These are phyloP conservation scores for Hycleus phaleratus DNA, from an alignment of 1,140 invertebrate genomes.

Conservation along the genomic window DNA sequence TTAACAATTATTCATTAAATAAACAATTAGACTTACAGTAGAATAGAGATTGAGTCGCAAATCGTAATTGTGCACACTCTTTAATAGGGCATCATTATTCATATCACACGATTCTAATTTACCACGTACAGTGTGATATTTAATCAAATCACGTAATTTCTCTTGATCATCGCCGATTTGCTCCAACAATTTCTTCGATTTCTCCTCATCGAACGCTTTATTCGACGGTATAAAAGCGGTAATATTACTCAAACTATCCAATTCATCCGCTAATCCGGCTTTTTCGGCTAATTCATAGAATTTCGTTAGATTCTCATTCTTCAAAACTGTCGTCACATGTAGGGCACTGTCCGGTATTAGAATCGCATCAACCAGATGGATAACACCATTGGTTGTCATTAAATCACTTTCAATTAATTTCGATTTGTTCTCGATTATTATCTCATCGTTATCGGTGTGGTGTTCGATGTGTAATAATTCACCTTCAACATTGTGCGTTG, in stretches of 20 bases:
- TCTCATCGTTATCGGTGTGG: conserved; percentile 42
- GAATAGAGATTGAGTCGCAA: conserved; percentile 53
- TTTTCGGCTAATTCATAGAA: conserved; percentile 45
- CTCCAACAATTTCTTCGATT: conserved; percentile 39
- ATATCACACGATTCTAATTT: conserved; percentile 46
- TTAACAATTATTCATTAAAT: neutral
- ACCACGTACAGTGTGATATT: conserved; percentile 50
- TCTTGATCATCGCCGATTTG: conserved; percentile 40
- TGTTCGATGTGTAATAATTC: conserved; percentile 45
- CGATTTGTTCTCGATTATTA: conserved; percentile 43
- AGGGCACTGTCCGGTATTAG: conserved; percentile 50
- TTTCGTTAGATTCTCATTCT: conserved; percentile 44
- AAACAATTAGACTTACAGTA: conserved; percentile 37
- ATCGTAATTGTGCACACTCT: conserved; percentile 39
- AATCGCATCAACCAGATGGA: conserved; percentile 60
- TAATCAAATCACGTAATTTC: conserved; percentile 47
- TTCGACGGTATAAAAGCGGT: conserved; percentile 58
- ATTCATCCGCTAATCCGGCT: conserved; percentile 49
- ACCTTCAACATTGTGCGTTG: conserved; percentile 48
- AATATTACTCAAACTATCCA: conserved; percentile 49
- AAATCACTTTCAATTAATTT: conserved; percentile 44
- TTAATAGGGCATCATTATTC: conserved; percentile 45
- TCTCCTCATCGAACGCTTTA: conserved; percentile 47
- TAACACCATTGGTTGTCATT: conserved; percentile 60
- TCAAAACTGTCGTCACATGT: conserved; percentile 41